Percentiles rank a stretch among this genome's conserved stretches.
Conservation (phyloP, 2,888 invertebrate genomes). For the Trichopria drosophilae region DNA sequence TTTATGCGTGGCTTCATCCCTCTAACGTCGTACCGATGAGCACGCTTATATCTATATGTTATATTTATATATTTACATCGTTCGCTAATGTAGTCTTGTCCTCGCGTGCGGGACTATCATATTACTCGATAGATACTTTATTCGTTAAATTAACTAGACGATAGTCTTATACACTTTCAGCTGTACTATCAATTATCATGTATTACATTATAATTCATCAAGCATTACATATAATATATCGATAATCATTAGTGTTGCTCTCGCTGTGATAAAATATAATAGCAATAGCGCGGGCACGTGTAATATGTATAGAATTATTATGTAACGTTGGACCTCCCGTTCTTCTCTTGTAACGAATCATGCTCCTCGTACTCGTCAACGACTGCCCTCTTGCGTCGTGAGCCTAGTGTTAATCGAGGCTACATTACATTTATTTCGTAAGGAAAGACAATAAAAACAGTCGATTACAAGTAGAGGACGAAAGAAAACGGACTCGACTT, state of each 20-base stretch:
- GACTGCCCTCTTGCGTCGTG: too few species aligned
- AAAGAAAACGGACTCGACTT: conserved; percentile 29
- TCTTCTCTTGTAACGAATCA: too few species aligned
- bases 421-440: conserved; percentile 26
- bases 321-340: too few species aligned
- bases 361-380: too few species aligned
- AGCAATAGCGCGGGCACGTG: too few species aligned
- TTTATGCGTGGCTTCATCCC: too few species aligned
- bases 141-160: conserved; percentile 35
- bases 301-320: too few species aligned
- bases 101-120: conserved; percentile 31
- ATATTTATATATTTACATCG: too few species aligned
- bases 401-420: too few species aligned
- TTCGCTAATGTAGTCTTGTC: conserved; percentile 25
- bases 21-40: too few species aligned
- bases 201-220: conserved; percentile 40
- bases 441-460: conserved; percentile 32
- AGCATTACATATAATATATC: conserved; percentile 37
- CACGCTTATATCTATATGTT: too few species aligned
- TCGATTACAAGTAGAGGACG: conserved; percentile 32
- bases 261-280: too few species aligned
- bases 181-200: conserved; percentile 41
- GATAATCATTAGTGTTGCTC: conserved; percentile 40
- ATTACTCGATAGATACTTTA: conserved; percentile 31
- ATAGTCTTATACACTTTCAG: conserved; percentile 37